Percentiles rank a stretch among this genome's conserved stretches.
Conservation (phyloP, 2,797 vertebrate species). For the Peromyscus aztecus region DNA sequence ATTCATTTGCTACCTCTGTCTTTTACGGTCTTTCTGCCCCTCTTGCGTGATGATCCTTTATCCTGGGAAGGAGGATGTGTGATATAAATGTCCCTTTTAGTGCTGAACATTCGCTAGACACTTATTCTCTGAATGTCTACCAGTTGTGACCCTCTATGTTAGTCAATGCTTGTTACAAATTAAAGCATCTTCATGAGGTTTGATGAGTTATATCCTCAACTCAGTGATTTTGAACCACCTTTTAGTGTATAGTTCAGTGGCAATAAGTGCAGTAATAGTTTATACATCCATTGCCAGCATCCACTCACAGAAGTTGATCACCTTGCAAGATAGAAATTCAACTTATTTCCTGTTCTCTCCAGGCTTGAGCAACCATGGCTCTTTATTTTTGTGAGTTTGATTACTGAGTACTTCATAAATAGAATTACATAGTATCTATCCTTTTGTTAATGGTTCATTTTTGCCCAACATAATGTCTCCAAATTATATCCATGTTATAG, state of each 20-base stretch:
- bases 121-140: not conserved
- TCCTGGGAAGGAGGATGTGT: not conserved
- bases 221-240: not conserved
- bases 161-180: not conserved
- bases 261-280: not conserved
- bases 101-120: not conserved
- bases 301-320: not conserved
- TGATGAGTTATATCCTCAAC: not conserved
- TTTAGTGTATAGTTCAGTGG: not conserved
- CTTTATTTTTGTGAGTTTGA: not conserved
- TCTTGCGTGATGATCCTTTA: not conserved
- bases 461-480: not conserved
- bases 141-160: not conserved
- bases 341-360: not conserved
- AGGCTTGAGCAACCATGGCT: not conserved
- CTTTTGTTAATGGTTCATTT: conserved; percentile 18
- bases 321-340: conserved; percentile 22
- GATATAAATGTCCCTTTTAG: not conserved
- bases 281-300: not conserved
- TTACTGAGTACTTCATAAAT: not conserved
- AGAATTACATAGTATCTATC: not conserved
- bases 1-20: not conserved
- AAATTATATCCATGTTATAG: not conserved
- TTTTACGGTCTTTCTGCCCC: not conserved
- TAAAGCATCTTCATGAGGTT: not conserved